Evolutionary conservation across 2,888 invertebrate species (phyloP).

Genomic region (Pherbina coryleti): DNA sequence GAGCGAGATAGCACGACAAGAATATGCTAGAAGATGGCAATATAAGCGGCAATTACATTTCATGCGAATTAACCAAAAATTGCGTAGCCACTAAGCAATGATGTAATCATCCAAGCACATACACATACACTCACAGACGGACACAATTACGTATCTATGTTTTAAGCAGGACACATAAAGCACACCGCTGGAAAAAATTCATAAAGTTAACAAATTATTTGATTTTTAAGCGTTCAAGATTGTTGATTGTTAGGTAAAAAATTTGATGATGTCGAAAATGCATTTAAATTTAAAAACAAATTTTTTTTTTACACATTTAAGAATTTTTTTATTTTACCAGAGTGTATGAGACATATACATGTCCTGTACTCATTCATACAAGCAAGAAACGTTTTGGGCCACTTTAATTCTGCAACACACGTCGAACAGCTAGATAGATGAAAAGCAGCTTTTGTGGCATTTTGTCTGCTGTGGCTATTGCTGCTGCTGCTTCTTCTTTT

Average conservation of each 20-base stretch:
- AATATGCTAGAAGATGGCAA: background rate
- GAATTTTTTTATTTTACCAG: background rate
- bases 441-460: background rate
- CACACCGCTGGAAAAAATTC: background rate
- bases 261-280: too few species aligned
- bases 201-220: background rate
- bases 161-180: too few species aligned
- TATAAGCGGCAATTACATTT: constrained; percentile 1
- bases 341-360: background rate
- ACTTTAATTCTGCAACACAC: background rate
- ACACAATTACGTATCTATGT: background rate
- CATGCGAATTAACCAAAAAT: constrained; percentile 12
- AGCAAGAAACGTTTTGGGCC: background rate
- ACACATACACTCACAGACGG: background rate
- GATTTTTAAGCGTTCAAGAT: too few species aligned
- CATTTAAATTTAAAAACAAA: too few species aligned
- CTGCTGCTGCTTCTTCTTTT: background rate
- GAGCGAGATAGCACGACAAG: background rate
- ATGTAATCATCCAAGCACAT: background rate
- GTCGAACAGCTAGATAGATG: too few species aligned
- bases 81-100: constrained; percentile 6
- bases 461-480: background rate
- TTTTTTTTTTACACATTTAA: too few species aligned
- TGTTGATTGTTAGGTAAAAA: too few species aligned
- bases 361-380: background rate